These are phyloP conservation scores for Dicerorhinus sumatrensis DNA, from an alignment of 2,113 vertebrate genomes.

Conservation along the genomic window DNA sequence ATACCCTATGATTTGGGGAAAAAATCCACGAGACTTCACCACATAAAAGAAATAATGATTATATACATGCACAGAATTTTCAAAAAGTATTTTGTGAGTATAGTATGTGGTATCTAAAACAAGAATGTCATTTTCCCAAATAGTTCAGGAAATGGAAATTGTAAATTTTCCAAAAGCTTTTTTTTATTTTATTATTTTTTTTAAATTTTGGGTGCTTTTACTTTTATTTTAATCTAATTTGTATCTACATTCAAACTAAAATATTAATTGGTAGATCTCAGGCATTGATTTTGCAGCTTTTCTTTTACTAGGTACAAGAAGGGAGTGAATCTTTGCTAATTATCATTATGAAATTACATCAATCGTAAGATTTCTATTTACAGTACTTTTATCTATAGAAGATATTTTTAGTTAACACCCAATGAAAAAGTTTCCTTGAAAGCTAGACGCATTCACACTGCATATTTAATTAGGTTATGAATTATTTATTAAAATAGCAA, in stretches of 20 bases:
- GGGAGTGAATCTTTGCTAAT: conserved; percentile 66
- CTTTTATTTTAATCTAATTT: not conserved
- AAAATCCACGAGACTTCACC: not conserved
- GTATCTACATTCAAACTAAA: not conserved
- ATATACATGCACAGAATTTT: not conserved
- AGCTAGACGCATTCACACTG: conserved; percentile 57
- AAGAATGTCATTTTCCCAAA: not conserved
- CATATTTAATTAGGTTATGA: conserved; percentile 62
- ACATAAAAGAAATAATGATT: not conserved
- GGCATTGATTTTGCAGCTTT: not conserved
- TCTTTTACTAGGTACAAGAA: conserved; percentile 4
- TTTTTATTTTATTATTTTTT: not conserved
- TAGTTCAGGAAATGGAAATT: not conserved
- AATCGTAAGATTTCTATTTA: conserved; percentile 79
- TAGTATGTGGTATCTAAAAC: not conserved
- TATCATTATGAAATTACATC: conserved; percentile 70
- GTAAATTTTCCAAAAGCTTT: not conserved
- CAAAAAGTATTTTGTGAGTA: not conserved
- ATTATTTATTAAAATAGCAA: conserved; percentile 64
- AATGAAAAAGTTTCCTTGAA: conserved; percentile 60
- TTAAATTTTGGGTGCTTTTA: not conserved
- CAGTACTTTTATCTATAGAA: conserved; percentile 60
- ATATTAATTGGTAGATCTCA: not conserved
- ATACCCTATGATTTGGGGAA: not conserved
- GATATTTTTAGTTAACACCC: not conserved